phyloP scores from a whole-genome alignment of 2,113 vertebrate genomes.

The Illadopsis cleaveri region DNA sequence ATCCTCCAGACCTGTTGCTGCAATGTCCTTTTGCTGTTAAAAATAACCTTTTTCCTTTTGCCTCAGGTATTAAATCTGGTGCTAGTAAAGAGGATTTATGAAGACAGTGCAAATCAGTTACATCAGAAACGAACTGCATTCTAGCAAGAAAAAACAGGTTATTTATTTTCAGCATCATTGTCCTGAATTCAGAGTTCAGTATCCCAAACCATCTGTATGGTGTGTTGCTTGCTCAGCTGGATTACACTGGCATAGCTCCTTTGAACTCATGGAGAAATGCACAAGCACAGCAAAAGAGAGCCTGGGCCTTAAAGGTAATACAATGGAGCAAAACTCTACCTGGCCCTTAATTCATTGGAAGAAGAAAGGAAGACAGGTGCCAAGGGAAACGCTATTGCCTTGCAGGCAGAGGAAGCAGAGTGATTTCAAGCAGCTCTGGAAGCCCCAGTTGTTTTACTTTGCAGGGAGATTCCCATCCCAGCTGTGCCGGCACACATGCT shows the following conservation, averaged over 20 bases:
- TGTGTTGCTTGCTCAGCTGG: background rate
- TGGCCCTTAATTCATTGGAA: background rate
- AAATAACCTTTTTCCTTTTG: background rate
- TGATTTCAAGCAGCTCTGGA: slow-evolving; percentile 5
- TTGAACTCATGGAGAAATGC: background rate
- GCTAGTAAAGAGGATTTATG: background rate
- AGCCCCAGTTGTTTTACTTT: slow-evolving; percentile 3
- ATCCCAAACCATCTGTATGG: background rate
- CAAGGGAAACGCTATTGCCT: background rate
- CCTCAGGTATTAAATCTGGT: background rate
- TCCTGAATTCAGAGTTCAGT: background rate
- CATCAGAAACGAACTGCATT: background rate
- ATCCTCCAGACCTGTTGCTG: background rate
- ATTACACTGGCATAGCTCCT: background rate
- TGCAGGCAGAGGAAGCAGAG: background rate
- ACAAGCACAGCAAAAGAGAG: background rate
- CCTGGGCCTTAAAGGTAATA: background rate
- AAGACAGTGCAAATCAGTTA: background rate
- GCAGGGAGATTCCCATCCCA: slow-evolving; percentile 23
- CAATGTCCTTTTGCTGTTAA: background rate
- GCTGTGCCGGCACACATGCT: slow-evolving; percentile 13
- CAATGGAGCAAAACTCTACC: background rate
- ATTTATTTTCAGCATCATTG: background rate
- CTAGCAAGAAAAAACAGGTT: background rate
- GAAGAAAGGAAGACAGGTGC: background rate